Conservation (phyloP, 2,888 invertebrate species). For the Chymomyza fuscimana region DNA sequence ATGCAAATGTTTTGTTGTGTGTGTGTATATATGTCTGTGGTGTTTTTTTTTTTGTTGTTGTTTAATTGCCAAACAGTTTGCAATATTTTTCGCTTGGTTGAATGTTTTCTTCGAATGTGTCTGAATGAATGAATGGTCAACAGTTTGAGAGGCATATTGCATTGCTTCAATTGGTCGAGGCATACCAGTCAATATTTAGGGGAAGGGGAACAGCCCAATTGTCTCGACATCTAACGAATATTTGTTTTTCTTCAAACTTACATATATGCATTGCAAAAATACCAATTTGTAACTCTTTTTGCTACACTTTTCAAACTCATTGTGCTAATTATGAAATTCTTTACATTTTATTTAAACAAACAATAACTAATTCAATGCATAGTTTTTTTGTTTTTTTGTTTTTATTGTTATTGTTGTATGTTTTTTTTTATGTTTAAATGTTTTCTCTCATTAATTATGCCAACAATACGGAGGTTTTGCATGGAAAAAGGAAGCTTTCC, state of each 20-base stretch:
- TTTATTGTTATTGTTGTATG: slow-evolving; percentile 6
- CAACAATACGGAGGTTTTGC: slow-evolving; percentile 46
- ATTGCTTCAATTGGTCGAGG: too few relatives aligned
- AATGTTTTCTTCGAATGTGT: not conserved
- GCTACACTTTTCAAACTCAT: too few relatives aligned
- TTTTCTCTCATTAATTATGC: slow-evolving; percentile 69
- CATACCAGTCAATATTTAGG: too few relatives aligned
- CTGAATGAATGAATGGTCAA: not conserved
- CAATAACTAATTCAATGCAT: not conserved
- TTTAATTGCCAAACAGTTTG: not conserved
- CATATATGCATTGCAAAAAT: too few relatives aligned
- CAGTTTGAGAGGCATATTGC: not conserved
- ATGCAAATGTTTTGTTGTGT: not conserved
- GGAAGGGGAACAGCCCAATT: too few relatives aligned
- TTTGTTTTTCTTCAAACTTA: too few relatives aligned
- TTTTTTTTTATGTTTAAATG: not conserved
- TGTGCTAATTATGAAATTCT: too few relatives aligned
- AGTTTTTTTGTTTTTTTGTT: not conserved
- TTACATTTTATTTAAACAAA: not conserved
- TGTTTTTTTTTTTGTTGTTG: too few relatives aligned
- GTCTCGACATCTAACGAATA: too few relatives aligned
- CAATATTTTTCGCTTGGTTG: not conserved
- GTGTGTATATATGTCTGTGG: too few relatives aligned
- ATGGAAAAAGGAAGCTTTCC: slow-evolving; percentile 67
- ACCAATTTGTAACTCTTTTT: too few relatives aligned